Percentiles rank a stretch among this genome's conserved stretches.
These are phyloP conservation scores for Diachrysia chrysitis DNA, from an alignment of 2,888 invertebrate genomes.

Conservation along the genomic window DNA sequence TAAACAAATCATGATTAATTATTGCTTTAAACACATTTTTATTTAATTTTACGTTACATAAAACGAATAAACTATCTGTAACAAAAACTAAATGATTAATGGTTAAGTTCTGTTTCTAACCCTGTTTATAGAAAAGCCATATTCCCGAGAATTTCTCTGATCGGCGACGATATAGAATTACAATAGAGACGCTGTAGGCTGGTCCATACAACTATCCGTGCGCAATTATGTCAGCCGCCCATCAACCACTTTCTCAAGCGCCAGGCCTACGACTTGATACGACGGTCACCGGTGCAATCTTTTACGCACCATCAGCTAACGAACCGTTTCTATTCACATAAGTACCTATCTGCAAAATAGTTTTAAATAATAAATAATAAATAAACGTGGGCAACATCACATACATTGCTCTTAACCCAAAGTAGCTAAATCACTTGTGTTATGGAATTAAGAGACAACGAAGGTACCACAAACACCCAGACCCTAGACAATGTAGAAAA, in stretches of 20 bases:
- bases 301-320: constrained; percentile 67
- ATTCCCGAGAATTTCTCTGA: neutral
- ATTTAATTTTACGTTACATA: too few relatives aligned
- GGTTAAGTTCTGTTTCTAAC: neutral
- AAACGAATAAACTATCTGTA: too few relatives aligned
- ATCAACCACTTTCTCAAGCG: constrained; percentile 81
- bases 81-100: too few relatives aligned
- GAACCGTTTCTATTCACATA: constrained; percentile 19
- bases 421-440: too few relatives aligned
- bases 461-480: too few relatives aligned
- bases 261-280: constrained; percentile 49
- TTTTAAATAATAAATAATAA: too few relatives aligned
- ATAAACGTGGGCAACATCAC: too few relatives aligned
- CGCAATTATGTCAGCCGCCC: constrained; percentile 84
- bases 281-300: constrained; percentile 58
- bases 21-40: too few relatives aligned
- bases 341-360: neutral
- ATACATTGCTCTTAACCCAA: too few relatives aligned
- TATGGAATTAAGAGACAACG: too few relatives aligned
- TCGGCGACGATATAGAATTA: constrained; percentile 51
- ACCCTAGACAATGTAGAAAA: too few relatives aligned
- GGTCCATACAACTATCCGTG: constrained; percentile 61
- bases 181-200: constrained; percentile 47
- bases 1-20: too few relatives aligned
- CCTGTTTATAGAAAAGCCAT: neutral